These are phyloP conservation scores for Apis cerana DNA, from an alignment of 1,140 invertebrate species.

Conservation along the genomic window DNA sequence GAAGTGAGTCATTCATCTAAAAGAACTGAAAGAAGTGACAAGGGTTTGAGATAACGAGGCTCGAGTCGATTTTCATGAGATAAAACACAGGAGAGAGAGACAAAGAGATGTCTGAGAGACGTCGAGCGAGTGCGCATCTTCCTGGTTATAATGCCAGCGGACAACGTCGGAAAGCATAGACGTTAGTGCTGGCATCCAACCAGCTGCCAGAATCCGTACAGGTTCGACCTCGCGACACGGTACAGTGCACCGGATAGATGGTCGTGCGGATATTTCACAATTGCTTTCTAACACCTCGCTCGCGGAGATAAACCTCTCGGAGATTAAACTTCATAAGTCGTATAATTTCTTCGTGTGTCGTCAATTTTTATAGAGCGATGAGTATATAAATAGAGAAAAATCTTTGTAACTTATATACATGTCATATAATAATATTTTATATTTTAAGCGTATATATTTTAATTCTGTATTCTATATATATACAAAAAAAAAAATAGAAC, in stretches of 20 bases:
- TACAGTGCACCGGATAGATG: slow-evolving; percentile 16
- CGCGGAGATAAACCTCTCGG: too few relatives aligned
- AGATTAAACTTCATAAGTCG: too few relatives aligned
- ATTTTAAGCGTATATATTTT: too few relatives aligned
- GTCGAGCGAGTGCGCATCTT: slow-evolving; percentile 64
- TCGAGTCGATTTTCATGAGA: slow-evolving; percentile 33
- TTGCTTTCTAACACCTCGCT: not conserved
- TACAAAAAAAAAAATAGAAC: too few relatives aligned
- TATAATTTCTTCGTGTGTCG: too few relatives aligned
- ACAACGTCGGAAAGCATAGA: slow-evolving; percentile 70
- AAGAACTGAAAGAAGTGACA: not conserved
- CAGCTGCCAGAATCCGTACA: slow-evolving; percentile 75
- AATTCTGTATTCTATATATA: too few relatives aligned
- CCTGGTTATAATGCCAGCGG: slow-evolving; percentile 76
- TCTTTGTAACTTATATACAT: not conserved
- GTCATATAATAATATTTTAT: too few relatives aligned
- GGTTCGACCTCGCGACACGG: slow-evolving; percentile 55
- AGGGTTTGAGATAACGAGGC: slow-evolving; percentile 1
- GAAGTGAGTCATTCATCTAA: too few relatives aligned
- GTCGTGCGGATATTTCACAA: slow-evolving; percentile 17
- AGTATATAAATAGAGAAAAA: too few relatives aligned
- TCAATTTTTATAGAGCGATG: too few relatives aligned
- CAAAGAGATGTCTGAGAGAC: slow-evolving; percentile 40
- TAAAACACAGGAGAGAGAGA: not conserved
- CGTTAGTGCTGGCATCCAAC: slow-evolving; percentile 69